Conservation (phyloP, 2,113 vertebrate genomes). For the Mesembrinibis cayennensis region DNA sequence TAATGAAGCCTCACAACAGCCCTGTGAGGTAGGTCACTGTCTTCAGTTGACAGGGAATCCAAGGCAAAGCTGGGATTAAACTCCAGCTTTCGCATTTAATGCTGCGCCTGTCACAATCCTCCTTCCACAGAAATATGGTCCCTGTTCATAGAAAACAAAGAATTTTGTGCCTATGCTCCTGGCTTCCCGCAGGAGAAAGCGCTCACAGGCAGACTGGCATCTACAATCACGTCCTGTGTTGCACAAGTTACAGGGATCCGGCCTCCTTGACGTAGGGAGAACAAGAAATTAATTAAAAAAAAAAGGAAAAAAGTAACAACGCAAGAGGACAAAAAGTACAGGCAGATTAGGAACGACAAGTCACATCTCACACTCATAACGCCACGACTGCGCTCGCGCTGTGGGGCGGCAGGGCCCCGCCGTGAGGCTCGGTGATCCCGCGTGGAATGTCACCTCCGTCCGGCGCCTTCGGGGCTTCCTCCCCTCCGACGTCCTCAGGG, state of each 20-base stretch:
- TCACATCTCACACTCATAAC: neutral
- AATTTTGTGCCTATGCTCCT: neutral
- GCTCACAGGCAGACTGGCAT: neutral
- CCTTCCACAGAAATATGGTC: conserved; percentile 9
- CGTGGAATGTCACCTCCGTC: neutral
- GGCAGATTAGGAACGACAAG: neutral
- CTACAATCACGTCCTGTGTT: neutral
- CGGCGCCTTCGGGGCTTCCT: neutral
- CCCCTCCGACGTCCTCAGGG: neutral
- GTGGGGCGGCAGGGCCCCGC: neutral
- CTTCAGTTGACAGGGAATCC: conserved; percentile 12
- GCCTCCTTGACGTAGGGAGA: neutral
- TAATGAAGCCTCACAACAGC: conserved; percentile 3
- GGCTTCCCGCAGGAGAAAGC: conserved; percentile 1
- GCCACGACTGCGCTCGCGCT: neutral
- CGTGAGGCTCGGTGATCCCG: neutral
- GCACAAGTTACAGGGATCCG: conserved; percentile 4
- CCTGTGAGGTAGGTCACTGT: conserved; percentile 38
- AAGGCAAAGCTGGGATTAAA: conserved; percentile 3
- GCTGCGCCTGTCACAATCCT: neutral
- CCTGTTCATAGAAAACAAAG: conserved; percentile 29
- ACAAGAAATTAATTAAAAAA: neutral
- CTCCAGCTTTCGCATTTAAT: neutral
- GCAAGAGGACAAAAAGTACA: neutral
- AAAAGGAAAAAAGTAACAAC: neutral